Evolutionary conservation across 1,140 invertebrate species (phyloP), one percentile per base, ranked within the genome.

Genomic region (Hyphantria cunea): DNA sequence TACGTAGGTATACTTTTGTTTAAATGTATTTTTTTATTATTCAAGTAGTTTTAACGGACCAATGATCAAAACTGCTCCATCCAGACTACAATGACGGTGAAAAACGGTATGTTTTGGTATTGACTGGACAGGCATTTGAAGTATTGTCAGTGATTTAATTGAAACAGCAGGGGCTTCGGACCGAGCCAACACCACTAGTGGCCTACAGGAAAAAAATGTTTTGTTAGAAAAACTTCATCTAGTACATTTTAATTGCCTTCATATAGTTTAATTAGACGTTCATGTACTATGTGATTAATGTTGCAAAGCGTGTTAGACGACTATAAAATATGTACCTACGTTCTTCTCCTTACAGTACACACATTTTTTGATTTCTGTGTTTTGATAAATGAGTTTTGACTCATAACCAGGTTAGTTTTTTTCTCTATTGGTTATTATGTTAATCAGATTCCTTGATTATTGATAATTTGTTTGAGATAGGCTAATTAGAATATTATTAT

Each of bases 131-230:
- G 74, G 74, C 72, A 84, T 87, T 82, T 74, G 67, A 85, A 80
- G 80, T 89, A 87, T 83, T 88, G 83, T 88, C 80, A 86, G 83
- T 76, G 81, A 80, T 84, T 82, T 88, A 90, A 90, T 90, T 88
- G 85, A 88, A 90, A 90, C 87, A 90, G 87, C 85, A 65, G 85
- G 87, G 72, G 80, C 62, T 77, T 56, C 70, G 70, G 73, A 73
- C 53, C 66, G 74, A 66, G 56, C 70, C 67, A 72, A 79, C 76
- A 70, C 69, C 55, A 62, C 48, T 49, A 14, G 56, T 64, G 72
- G 68, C 70, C 78, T 66, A 79, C 75, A 82, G 76, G 78, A 84
- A 86, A 86, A n/a, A 80, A 89, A 85, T 81, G 76, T 84, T 89
- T 82, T 82, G 72, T 76, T 81, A 81, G 71, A 82, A 89, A 86